phyloP scores from a whole-genome alignment of 2,113 vertebrate species.

The Syngnathoides biaculeatus region DNA sequence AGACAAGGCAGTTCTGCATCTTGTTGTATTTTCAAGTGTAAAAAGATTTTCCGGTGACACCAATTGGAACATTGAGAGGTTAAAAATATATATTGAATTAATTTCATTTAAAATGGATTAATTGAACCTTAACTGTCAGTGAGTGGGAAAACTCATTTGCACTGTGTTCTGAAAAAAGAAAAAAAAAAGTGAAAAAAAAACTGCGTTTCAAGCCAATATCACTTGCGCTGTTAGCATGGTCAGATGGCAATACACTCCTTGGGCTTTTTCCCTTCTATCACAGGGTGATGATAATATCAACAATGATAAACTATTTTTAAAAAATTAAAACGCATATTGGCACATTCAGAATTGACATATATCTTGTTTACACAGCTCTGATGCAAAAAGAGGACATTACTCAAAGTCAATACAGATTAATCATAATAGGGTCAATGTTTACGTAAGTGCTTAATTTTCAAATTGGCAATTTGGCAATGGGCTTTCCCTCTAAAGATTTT shows the following conservation, averaged over 20 bases:
- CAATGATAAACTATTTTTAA: conserved; percentile 36
- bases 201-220: conserved; percentile 68
- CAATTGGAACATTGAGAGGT: conserved; percentile 20
- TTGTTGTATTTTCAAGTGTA: conserved; percentile 69
- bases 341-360: conserved; percentile 5
- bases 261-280: conserved; percentile 14
- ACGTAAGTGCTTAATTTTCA: background rate
- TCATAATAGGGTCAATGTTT: conserved; percentile 1
- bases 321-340: background rate
- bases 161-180: conserved; percentile 39
- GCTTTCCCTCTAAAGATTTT: background rate
- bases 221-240: conserved; percentile 55
- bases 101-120: conserved; percentile 14
- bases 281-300: conserved; percentile 20
- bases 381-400: background rate
- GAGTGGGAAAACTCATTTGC: conserved; percentile 69
- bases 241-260: conserved; percentile 36
- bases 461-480: background rate
- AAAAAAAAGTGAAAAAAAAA: conserved; percentile 66
- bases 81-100: background rate
- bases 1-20: conserved; percentile 62
- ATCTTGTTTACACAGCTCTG: conserved; percentile 6
- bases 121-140: conserved; percentile 47
- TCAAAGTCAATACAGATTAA: conserved; percentile 7
- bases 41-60: conserved; percentile 60